Base-by-base conservation (phyloP, 2,113 vertebrate genomes). In the Triplophysa tibetana region DNA sequence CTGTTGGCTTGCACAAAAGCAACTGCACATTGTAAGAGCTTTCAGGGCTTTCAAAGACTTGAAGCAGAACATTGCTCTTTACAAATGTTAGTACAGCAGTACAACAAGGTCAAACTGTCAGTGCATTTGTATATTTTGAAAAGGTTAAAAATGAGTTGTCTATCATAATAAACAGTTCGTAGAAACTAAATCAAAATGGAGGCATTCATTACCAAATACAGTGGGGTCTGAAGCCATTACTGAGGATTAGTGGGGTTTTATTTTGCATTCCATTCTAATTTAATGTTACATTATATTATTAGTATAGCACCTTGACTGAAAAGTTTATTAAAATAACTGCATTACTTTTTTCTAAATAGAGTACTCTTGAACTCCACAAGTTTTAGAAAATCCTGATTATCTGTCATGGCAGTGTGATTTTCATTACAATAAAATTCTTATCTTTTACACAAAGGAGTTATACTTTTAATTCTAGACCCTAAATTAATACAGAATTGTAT, bases 21-120 rank as follows among this genome's bases (percentile, higher is more conserved):
- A 45, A 0, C 52, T 38, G 16, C 33, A 23, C 54, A 10, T 13
- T 26, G 1, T 74, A 41, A 41, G n/a, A 23, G 33, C 33, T 60
- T 74, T 70, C 68, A 33, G 52, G 33, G 24, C 38, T 41, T 73
- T 73, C 11, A 58, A 72, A 70, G 48, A 70, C 45, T 73, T 54
- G 45, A 69, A 26, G 21, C 23, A 48, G 69, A 33, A n/a, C 26
- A 48, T 26, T 73, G 70, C 23, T 29, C 68, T 70, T 70, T 70
- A 70, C 43, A 70, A 73, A 60, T 73, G 52, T 41, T 73, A 72
- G 29, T 58, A 58, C 54, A 60, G 29, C 54, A 60, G 33, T 73
- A 73, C 33, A 60, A 23, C 54, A 41, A 60, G 70, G 70, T 73
- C 54, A 73, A 41, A 58, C 19, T 41, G 12, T 38, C 29, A 23